Conservation (phyloP, 2,797 vertebrate genomes). For the Enteromius treurensis region DNA sequence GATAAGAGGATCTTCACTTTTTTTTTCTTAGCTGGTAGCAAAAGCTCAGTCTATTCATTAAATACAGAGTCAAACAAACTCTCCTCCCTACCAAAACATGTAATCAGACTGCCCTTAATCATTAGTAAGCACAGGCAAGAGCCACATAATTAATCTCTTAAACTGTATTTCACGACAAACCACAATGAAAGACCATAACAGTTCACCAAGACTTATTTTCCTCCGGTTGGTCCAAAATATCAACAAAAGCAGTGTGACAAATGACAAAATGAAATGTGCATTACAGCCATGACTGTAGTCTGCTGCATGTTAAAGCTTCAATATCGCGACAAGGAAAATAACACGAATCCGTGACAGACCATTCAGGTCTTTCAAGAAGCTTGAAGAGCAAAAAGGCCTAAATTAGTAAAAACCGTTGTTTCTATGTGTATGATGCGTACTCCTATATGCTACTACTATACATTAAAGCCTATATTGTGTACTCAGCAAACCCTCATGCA, state of each 20-base stretch:
- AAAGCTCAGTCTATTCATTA: conserved; percentile 29
- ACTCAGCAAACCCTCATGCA: conserved; percentile 56
- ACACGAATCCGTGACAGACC: background rate
- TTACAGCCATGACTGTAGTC: conserved; percentile 1
- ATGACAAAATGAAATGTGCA: background rate
- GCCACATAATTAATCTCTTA: conserved; percentile 52
- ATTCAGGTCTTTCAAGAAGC: background rate
- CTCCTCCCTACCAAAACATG: conserved; percentile 47
- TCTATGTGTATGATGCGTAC: conserved; percentile 1
- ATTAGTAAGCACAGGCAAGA: conserved; percentile 50
- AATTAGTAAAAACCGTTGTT: background rate
- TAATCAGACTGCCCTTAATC: conserved; percentile 45
- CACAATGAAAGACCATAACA: background rate
- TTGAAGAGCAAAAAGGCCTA: background rate
- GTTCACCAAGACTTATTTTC: background rate
- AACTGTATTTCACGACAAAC: conserved; percentile 38
- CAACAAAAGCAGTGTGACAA: background rate
- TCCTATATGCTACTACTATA: background rate
- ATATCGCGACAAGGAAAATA: background rate
- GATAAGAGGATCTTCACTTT: background rate
- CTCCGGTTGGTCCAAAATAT: background rate
- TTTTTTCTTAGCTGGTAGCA: background rate
- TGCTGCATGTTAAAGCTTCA: background rate
- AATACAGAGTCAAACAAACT: conserved; percentile 36
- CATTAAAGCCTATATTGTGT: background rate